Percentiles rank a stretch among this genome's conserved stretches.
phyloP scores from a whole-genome alignment of 2,888 invertebrate genomes.

The Thera britannica region DNA sequence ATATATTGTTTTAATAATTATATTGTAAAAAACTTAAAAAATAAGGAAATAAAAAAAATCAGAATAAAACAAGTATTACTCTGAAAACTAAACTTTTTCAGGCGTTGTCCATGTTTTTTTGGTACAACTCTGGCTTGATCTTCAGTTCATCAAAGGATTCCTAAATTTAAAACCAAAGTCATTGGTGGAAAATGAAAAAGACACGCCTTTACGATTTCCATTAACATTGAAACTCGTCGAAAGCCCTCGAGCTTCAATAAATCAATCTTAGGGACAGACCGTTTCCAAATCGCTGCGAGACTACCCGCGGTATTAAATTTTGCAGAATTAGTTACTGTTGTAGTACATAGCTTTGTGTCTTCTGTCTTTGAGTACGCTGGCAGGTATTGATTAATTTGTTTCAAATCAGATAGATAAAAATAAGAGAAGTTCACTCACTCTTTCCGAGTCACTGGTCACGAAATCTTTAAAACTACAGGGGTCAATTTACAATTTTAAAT shows the following conservation, averaged over 20 bases:
- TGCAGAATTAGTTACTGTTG: slow-evolving; percentile 28
- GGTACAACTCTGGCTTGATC: too few species aligned
- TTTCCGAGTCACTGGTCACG: too few species aligned
- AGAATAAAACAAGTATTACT: too few species aligned
- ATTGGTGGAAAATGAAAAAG: slow-evolving; percentile 69
- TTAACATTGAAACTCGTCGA: slow-evolving; percentile 67
- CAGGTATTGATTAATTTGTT: background rate
- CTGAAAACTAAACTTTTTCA: too few species aligned
- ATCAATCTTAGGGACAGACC: slow-evolving; percentile 66
- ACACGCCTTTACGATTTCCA: slow-evolving; percentile 69
- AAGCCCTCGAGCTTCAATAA: slow-evolving; percentile 63
- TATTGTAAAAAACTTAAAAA: too few species aligned
- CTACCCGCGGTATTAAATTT: slow-evolving; percentile 50
- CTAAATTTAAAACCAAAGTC: slow-evolving; percentile 49
- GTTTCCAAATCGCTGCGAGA: slow-evolving; percentile 49
- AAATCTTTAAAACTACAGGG: too few species aligned
- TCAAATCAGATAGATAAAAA: background rate
- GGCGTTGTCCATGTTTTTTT: too few species aligned
- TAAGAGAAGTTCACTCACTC: too few species aligned
- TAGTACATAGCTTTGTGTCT: background rate
- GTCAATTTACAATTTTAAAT: too few species aligned
- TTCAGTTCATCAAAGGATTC: slow-evolving; percentile 41
- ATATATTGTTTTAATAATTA: too few species aligned
- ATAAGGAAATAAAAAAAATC: too few species aligned
- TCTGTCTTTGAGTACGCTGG: background rate